Evolutionary conservation across 2,797 vertebrate species (phyloP).

Genomic region (Thamnophis elegans): DNA sequence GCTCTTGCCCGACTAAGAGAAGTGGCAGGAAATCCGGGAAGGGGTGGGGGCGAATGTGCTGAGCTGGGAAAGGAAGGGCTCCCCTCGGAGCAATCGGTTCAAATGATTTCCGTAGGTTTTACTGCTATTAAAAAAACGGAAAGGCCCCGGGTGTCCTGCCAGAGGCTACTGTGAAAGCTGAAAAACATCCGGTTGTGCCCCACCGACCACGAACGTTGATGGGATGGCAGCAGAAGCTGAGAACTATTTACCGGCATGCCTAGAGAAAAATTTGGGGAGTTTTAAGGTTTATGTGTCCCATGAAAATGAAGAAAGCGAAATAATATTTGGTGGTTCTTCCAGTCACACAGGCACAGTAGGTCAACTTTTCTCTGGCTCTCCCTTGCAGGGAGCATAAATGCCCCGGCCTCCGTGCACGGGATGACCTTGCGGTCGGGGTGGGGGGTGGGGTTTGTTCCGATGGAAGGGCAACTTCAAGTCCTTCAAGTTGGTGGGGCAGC

Average conservation of each 20-base stretch:
- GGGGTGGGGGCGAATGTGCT: neutral
- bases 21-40: neutral
- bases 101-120: neutral
- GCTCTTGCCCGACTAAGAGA: neutral
- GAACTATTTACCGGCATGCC: neutral
- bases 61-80: neutral
- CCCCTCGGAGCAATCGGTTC: neutral
- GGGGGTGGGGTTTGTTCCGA: too few relatives aligned
- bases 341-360: neutral
- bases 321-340: neutral
- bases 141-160: neutral
- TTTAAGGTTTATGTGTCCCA: neutral
- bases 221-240: neutral
- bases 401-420: neutral
- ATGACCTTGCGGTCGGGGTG: neutral
- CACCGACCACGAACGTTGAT: neutral
- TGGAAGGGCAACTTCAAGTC: neutral
- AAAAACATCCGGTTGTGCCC: neutral
- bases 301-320: neutral
- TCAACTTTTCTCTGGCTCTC: neutral
- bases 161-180: neutral
- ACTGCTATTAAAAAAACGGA: neutral
- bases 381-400: neutral
- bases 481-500: neutral
- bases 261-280: neutral